phyloP scores from a whole-genome alignment of 2,113 vertebrate species.

The Paradisaea rubra region DNA sequence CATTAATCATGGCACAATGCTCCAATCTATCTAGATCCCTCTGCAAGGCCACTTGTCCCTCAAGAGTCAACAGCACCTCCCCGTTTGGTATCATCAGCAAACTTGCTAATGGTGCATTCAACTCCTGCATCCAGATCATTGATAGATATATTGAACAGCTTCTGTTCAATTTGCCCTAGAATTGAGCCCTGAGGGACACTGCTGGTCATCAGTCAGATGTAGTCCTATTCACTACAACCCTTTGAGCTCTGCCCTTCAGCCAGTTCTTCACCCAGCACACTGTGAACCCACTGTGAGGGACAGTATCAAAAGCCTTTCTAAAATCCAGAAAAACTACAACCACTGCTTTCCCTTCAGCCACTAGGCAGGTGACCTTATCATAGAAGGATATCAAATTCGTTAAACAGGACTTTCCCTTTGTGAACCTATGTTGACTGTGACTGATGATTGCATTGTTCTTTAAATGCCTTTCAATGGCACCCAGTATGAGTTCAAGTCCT shows the following conservation, averaged over 20 bases:
- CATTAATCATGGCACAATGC: not conserved
- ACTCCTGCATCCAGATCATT: not conserved
- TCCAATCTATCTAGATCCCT: not conserved
- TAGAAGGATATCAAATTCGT: not conserved
- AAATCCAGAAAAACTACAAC: not conserved
- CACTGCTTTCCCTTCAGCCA: not conserved
- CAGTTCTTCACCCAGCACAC: too few species aligned
- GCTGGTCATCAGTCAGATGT: not conserved
- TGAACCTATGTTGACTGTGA: not conserved
- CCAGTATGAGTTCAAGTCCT: not conserved
- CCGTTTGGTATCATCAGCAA: not conserved
- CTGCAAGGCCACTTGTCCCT: not conserved
- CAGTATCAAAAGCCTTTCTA: not conserved
- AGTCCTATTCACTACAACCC: too few species aligned
- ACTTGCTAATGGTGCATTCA: not conserved
- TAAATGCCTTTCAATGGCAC: not conserved
- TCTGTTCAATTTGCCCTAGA: not conserved
- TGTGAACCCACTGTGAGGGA: too few species aligned
- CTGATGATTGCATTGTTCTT: not conserved
- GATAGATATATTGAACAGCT: not conserved
- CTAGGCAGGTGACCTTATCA: not conserved
- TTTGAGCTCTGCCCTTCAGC: too few species aligned
- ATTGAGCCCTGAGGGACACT: not conserved
- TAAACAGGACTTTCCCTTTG: not conserved
- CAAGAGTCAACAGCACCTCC: not conserved